Evolutionary conservation across 2,888 invertebrate species (phyloP).

Genomic region (Drosophila neonasuta): DNA sequence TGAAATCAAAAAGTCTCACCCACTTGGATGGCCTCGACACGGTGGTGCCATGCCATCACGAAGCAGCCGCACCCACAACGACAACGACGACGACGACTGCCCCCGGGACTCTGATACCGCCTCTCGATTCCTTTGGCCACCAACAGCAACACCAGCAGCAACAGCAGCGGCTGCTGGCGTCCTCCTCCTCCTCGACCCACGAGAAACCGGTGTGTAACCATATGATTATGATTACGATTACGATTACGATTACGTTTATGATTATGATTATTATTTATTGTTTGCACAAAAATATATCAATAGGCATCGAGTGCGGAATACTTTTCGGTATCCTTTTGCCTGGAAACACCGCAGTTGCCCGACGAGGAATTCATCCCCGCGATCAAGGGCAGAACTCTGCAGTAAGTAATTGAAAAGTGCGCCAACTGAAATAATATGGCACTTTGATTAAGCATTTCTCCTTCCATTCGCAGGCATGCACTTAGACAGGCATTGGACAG

Average conservation of each 20-base stretch:
- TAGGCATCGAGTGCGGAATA: slow-evolving; percentile 89
- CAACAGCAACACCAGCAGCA: slow-evolving; percentile 24
- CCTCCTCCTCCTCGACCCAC: not conserved
- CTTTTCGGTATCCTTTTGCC: slow-evolving; percentile 87
- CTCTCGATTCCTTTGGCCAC: slow-evolving; percentile 27
- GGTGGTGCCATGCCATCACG: slow-evolving; percentile 80
- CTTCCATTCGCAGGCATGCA: slow-evolving; percentile 84
- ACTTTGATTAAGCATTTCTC: not conserved
- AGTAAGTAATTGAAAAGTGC: slow-evolving; percentile 83
- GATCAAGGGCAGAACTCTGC: slow-evolving; percentile 85
- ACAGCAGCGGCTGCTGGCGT: no score
- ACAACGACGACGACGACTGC: slow-evolving; percentile 24
- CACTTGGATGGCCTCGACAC: slow-evolving; percentile 87
- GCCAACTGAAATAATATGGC: not conserved
- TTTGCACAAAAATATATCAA: slow-evolving; percentile 9
- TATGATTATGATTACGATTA: not conserved
- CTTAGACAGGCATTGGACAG: slow-evolving; percentile 86
- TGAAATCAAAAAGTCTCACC: slow-evolving; percentile 88
- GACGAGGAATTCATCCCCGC: slow-evolving; percentile 87
- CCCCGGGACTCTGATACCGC: slow-evolving; percentile 28
- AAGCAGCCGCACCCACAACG: slow-evolving; percentile 44
- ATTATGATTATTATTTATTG: slow-evolving; percentile 3
- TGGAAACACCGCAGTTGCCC: slow-evolving; percentile 83
- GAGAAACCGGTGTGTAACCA: slow-evolving; percentile 19
- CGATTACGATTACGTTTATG: not conserved